phyloP scores from a whole-genome alignment of 2,113 vertebrate genomes.

The Tapirus terrestris region DNA sequence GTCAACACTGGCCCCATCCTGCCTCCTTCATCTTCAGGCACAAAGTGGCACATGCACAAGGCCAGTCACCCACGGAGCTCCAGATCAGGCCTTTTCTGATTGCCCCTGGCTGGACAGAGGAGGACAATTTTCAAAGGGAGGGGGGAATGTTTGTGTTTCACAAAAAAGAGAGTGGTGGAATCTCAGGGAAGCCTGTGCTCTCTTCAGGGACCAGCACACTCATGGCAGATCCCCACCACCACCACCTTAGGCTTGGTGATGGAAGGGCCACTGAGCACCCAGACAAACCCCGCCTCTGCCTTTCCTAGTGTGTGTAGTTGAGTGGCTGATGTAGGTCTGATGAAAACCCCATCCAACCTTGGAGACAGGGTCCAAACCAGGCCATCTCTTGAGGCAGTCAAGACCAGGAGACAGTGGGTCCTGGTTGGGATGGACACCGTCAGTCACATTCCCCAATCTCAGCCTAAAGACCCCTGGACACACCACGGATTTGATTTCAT shows the following conservation, averaged over 20 bases:
- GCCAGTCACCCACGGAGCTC: no score
- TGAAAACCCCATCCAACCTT: neutral
- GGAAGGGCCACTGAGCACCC: neutral
- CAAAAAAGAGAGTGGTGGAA: neutral
- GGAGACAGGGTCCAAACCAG: neutral
- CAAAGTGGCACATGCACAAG: neutral
- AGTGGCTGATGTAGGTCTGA: neutral
- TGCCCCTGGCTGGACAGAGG: neutral
- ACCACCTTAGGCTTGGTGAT: neutral
- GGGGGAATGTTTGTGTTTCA: neutral
- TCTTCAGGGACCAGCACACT: no score
- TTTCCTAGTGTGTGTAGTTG: neutral
- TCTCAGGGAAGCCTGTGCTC: neutral
- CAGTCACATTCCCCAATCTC: neutral
- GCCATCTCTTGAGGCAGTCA: neutral
- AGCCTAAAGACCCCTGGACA: neutral
- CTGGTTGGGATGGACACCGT: neutral
- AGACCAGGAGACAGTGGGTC: neutral
- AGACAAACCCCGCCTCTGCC: neutral
- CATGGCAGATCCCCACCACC: accelerated
- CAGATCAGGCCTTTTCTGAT: neutral
- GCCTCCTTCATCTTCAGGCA: neutral
- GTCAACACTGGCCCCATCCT: neutral
- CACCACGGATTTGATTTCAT: neutral
- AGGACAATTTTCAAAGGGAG: neutral